These are phyloP conservation scores for Syrista parreyssii DNA, from an alignment of 2,888 invertebrate genomes.

Conservation along the genomic window DNA sequence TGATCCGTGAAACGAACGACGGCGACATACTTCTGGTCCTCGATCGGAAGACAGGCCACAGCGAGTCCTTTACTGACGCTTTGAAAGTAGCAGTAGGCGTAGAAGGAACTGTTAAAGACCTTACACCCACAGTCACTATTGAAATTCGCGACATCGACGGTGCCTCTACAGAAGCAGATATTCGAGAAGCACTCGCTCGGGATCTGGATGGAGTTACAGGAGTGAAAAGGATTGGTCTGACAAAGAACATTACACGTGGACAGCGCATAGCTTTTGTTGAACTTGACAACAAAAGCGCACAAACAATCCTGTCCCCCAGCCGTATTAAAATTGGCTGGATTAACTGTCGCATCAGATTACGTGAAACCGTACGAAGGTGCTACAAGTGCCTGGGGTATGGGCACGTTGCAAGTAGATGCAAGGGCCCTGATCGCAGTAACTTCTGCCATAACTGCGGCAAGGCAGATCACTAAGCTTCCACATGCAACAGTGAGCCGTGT, in stretches of 20 bases:
- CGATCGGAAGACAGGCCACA: constrained; percentile 12
- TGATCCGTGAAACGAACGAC: constrained; percentile 19
- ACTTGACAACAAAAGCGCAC: background rate
- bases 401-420: constrained; percentile 13
- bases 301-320: background rate
- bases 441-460: constrained; percentile 8
- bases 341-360: constrained; percentile 12
- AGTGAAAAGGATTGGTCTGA: too few species aligned
- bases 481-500: background rate
- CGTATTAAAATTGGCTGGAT: constrained; percentile 10
- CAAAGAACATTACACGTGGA: constrained; percentile 16
- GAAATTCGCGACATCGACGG: too few species aligned
- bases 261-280: too few species aligned
- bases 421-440: constrained; percentile 5
- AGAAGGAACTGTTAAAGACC: too few species aligned
- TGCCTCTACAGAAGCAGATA: too few species aligned
- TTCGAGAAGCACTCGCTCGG: too few species aligned
- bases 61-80: constrained; percentile 16
- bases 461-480: background rate
- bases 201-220: too few species aligned
- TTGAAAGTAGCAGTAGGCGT: constrained; percentile 11
- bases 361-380: constrained; percentile 8
- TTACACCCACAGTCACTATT: too few species aligned
- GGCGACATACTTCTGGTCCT: constrained; percentile 21
- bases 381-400: constrained; percentile 19